Evolutionary conservation across 1,140 invertebrate species (phyloP), one percentile per base, ranked within the genome.

Genomic region (Octopus bimaculoides): DNA sequence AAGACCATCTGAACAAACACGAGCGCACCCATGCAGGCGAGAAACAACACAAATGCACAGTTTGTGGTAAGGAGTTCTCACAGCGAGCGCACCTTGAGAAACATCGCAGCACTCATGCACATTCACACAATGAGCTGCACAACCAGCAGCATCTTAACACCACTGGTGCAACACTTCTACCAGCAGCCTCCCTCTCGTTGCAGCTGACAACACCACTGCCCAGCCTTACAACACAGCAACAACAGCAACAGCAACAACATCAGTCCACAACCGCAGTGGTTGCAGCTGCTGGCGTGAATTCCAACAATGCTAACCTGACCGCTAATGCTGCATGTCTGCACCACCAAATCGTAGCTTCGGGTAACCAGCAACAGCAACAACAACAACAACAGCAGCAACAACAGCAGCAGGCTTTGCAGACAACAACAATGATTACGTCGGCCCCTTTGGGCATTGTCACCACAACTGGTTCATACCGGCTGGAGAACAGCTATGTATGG

Each of bases 401-500:
- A 20, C 66, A 71, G 14, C 66, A 14, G 6, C 17, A 5, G 5
- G 17, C 4, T 6, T 20, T n/a, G 66, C 66, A 71, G 66, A 5
- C 17, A 17, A n/a, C 66, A 6, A 17, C 66, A 12, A 71, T 71
- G 66, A 71, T 71, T 20, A 71, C 66, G 0, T 6, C 66, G 0
- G 7, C 66, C 26, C 66, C 66, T 12, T 6, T 71, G 6, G 66
- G 66, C 17, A 20, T 20, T 17, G 66, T 71, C 5, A n/a, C 66
- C 17, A 71, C 66, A 71, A 14, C 8, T 14, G 17, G 66, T 20
- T 9, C 66, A n/a, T 71, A 71, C 66, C 66, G 66, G 8, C 66
- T 71, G 66, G 66, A 71, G 66, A 71, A 71, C 66, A 71, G 66
- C 14, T 71, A 71, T 20, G 66, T 71, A 71, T 71, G 66, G 66